Evolutionary conservation across 1,140 invertebrate genomes (phyloP).

Genomic region (Temnothorax longispinosus): DNA sequence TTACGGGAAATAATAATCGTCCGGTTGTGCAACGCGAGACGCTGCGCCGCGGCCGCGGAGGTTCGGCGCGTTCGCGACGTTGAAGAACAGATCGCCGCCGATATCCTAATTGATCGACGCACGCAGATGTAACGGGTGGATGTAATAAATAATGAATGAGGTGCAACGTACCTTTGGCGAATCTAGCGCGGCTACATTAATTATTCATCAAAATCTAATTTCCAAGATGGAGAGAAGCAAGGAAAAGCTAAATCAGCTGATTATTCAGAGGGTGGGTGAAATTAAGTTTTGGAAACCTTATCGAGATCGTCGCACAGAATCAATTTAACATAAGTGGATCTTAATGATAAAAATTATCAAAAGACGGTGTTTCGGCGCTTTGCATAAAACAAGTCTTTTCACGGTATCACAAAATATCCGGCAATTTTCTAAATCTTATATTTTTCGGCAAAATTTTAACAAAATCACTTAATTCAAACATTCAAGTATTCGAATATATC

Average conservation of each 20-base stretch:
- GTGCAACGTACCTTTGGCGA: conserved; percentile 25
- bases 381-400: not conserved
- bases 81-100: conserved; percentile 6
- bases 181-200: conserved; percentile 15
- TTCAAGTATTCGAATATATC: not conserved
- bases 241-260: not conserved
- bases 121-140: conserved; percentile 20
- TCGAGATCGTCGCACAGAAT: not conserved
- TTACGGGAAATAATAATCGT: conserved; percentile 39
- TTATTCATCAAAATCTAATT: conserved; percentile 37
- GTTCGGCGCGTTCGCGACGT: not conserved
- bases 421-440: not conserved
- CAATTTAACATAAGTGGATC: not conserved
- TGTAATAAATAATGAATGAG: conserved; percentile 50
- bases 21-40: not conserved
- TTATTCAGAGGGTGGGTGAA: conserved; percentile 12
- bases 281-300: conserved; percentile 10
- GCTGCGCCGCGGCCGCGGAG: not conserved
- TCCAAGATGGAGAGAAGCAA: not conserved
- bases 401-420: not conserved
- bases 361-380: not conserved
- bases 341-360: not conserved
- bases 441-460: not conserved
- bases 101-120: conserved; percentile 47
- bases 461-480: not conserved